These are phyloP conservation scores for Ardeotis arabs DNA, from an alignment of 2,113 vertebrate genomes.

Conservation along the genomic window DNA sequence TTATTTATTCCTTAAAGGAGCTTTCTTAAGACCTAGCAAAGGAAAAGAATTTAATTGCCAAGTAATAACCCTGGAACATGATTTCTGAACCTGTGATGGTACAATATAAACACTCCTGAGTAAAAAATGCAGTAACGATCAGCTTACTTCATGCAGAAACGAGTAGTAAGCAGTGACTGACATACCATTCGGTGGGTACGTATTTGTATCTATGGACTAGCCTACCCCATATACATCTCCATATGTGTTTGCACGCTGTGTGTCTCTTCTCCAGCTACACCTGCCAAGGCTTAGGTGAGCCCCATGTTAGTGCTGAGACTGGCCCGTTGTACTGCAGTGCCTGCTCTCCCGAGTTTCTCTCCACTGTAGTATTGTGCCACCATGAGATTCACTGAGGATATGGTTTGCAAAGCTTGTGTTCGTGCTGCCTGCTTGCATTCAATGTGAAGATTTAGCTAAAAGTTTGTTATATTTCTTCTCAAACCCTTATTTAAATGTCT, in stretches of 20 bases:
- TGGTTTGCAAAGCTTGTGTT: not conserved
- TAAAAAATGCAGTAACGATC: fast-evolving
- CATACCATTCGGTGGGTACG: no score
- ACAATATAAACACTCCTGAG: not conserved
- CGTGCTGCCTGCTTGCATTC: not conserved
- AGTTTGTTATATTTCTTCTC: not conserved
- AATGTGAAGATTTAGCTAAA: not conserved
- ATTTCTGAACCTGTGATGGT: not conserved
- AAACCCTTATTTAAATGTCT: not conserved
- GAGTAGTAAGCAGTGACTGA: not conserved
- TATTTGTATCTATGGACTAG: not conserved
- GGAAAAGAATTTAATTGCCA: not conserved
- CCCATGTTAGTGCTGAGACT: not conserved
- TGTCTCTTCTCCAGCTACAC: not conserved
- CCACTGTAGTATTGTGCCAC: fast-evolving
- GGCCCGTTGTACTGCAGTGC: not conserved
- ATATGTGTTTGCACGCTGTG: fast-evolving
- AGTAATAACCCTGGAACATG: not conserved
- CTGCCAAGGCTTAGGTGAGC: not conserved
- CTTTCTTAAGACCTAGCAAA: not conserved
- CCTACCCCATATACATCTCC: not conserved
- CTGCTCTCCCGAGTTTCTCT: not conserved
- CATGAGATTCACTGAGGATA: not conserved
- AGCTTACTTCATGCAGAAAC: not conserved
- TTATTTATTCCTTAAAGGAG: not conserved